Conservation (phyloP, 2,113 vertebrate genomes). For the Trogon surrucura region DNA sequence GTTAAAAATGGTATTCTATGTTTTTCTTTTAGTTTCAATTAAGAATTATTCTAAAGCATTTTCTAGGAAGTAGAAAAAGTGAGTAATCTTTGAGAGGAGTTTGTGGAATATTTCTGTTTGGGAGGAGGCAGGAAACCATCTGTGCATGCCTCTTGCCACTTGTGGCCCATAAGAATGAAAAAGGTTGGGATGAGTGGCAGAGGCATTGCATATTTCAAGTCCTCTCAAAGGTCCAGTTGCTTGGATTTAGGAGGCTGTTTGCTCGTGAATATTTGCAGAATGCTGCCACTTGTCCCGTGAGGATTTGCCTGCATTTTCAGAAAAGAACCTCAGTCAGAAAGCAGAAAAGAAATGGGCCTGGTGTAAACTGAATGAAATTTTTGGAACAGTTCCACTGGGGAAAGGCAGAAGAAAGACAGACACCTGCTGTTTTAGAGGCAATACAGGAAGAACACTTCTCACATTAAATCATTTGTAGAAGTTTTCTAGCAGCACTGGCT, state of each 20-base stretch:
- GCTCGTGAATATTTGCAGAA: neutral
- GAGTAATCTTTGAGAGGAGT: neutral
- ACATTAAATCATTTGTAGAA: neutral
- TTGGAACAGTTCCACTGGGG: neutral
- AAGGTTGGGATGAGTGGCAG: neutral
- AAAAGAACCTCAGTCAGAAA: neutral
- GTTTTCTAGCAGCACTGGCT: neutral
- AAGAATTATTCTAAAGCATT: neutral
- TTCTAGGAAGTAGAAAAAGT: neutral
- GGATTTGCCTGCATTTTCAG: neutral
- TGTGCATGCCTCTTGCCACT: neutral
- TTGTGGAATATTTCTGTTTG: neutral
- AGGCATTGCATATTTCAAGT: slow-evolving; percentile 13
- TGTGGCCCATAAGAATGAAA: neutral
- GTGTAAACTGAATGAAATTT: neutral
- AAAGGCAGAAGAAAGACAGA: neutral
- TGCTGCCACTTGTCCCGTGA: neutral
- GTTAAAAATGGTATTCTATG: neutral
- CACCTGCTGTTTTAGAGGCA: neutral
- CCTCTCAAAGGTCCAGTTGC: neutral
- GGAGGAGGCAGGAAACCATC: neutral
- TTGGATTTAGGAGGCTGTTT: neutral
- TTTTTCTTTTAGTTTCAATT: neutral
- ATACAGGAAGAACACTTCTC: neutral
- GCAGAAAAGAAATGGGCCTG: neutral